A percentile compares a stretch with the other conserved stretches of the same genome.
Conservation (phyloP, 2,797 vertebrate genomes). For the Tolypeutes matacus region DNA sequence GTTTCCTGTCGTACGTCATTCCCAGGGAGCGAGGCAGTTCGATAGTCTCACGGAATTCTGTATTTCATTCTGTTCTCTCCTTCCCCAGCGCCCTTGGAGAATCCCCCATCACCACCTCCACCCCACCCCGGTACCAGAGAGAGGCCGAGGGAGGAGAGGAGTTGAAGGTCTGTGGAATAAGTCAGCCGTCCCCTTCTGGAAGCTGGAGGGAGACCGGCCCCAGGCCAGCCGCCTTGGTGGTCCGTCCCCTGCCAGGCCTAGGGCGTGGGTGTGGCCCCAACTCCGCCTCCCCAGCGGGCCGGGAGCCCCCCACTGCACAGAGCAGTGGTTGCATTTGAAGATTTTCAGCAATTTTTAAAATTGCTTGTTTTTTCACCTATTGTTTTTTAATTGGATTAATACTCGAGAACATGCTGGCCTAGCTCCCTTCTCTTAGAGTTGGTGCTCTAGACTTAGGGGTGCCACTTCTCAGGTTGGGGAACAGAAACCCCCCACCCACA, state of each 20-base stretch:
- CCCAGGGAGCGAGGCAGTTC: not conserved
- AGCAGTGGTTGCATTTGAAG: not conserved
- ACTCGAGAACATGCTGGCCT: not conserved
- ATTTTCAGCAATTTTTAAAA: not conserved
- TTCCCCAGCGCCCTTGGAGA: not conserved
- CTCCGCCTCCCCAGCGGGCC: not conserved
- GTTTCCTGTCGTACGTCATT: not conserved
- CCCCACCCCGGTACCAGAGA: no score
- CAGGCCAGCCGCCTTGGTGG: not conserved
- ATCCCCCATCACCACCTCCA: not conserved
- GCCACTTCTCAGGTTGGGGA: not conserved
- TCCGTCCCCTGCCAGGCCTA: not conserved
- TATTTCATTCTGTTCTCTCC: not conserved
- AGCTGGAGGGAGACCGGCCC: not conserved
- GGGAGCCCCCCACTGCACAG: not conserved
- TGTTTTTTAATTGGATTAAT: not conserved
- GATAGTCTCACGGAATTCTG: not conserved
- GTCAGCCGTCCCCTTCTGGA: not conserved
- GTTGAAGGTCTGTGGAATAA: not conserved
- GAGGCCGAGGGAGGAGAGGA: not conserved
- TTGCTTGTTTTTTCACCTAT: not conserved
- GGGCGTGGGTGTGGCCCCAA: not conserved
- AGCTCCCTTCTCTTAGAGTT: not conserved
- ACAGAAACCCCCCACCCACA: not conserved
- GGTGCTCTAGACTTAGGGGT: no score